These are phyloP conservation scores for Rambutsinella grinnellia DNA, from an alignment of 2,888 invertebrate species.

Conservation along the genomic window DNA sequence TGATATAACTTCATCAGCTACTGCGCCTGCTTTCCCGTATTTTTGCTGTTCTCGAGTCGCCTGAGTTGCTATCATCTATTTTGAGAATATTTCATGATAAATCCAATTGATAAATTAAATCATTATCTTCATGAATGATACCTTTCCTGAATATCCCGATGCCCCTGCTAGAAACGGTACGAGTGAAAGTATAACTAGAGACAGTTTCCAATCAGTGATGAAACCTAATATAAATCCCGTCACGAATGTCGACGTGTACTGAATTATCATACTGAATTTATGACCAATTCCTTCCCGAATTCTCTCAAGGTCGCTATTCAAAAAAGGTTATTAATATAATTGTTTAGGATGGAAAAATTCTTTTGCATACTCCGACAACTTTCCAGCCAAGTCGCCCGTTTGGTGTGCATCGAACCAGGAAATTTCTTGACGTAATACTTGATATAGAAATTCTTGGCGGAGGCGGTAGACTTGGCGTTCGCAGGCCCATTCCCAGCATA, in stretches of 20 bases:
- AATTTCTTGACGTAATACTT: constrained; percentile 69
- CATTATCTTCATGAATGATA: constrained; percentile 49
- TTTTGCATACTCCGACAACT: constrained; percentile 71
- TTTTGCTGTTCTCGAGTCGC: constrained; percentile 70
- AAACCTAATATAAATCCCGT: constrained; percentile 71
- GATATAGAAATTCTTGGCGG: constrained; percentile 68
- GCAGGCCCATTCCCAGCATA: constrained; percentile 68
- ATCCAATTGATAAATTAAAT: neutral
- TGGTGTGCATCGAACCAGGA: constrained; percentile 70
- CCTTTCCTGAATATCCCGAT: constrained; percentile 69
- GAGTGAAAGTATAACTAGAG: constrained; percentile 71
- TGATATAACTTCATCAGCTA: constrained; percentile 70
- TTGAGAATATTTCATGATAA: constrained; percentile 17
- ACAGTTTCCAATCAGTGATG: constrained; percentile 72
- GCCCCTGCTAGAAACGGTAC: constrained; percentile 71
- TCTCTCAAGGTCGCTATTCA: constrained; percentile 72
- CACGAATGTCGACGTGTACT: constrained; percentile 70
- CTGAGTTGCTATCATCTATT: constrained; percentile 70
- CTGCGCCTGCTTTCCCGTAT: constrained; percentile 71
- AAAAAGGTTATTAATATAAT: no score
- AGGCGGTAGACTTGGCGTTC: constrained; percentile 70
- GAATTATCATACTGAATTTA: constrained; percentile 70
- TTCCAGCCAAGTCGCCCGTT: constrained; percentile 71
- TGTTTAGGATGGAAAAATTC: neutral
- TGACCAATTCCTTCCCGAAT: constrained; percentile 72